phyloP scores from a whole-genome alignment of 2,797 vertebrate species.

The Echiichthys vipera region DNA sequence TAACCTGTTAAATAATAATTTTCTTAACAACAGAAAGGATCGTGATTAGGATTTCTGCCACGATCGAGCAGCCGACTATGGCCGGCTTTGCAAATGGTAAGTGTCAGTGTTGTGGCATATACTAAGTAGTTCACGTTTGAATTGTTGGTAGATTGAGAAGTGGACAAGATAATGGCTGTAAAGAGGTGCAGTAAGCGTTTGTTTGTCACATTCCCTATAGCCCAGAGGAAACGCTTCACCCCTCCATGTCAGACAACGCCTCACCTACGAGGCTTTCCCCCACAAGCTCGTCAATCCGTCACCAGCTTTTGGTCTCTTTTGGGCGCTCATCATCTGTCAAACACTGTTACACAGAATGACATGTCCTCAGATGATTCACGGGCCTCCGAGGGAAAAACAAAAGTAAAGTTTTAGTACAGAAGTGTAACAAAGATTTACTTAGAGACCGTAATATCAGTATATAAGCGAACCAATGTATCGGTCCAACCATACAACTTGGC shows the following conservation, averaged over 20 bases:
- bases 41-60: too few species aligned
- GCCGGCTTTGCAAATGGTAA: neutral
- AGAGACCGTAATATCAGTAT: neutral
- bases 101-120: neutral
- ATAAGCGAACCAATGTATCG: neutral
- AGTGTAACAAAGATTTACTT: neutral
- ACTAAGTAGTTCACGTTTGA: neutral
- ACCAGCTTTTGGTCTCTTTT: conserved; percentile 19
- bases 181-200: neutral
- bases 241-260: conserved; percentile 13
- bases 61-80: too few species aligned
- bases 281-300: conserved; percentile 15
- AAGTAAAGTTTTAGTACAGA: conserved; percentile 3
- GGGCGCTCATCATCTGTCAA: conserved; percentile 31
- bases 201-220: conserved; percentile 36
- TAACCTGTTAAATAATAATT: too few species aligned
- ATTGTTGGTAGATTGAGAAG: conserved; percentile 13
- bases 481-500: neutral
- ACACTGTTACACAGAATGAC: conserved; percentile 3
- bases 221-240: conserved; percentile 41
- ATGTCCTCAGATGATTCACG: conserved; percentile 17
- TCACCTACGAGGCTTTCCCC: conserved; percentile 24
- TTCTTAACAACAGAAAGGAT: too few species aligned
- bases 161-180: neutral
- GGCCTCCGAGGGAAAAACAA: neutral